Evolutionary conservation across 1,140 invertebrate species (phyloP).

Genomic region (Microplitis mediator): DNA sequence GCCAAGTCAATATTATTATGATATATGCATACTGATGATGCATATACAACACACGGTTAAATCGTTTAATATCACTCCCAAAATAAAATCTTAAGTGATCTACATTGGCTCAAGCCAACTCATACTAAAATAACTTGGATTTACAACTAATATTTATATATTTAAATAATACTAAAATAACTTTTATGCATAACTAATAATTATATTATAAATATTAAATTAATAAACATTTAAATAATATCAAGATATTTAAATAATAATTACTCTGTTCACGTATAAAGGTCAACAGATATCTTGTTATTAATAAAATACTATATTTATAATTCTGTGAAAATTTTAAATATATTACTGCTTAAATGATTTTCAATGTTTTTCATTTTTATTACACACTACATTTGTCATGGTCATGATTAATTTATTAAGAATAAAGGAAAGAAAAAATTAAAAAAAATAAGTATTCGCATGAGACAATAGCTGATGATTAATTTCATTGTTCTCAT

Average conservation of each 20-base stretch:
- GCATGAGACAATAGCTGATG: too few relatives aligned
- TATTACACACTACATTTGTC: background rate
- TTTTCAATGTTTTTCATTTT: conserved; percentile 9
- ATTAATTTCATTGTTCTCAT: too few relatives aligned
- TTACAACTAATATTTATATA: background rate
- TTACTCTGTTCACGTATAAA: conserved; percentile 18
- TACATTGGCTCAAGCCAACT: conserved; percentile 31
- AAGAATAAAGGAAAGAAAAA: background rate
- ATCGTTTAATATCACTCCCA: conserved; percentile 4
- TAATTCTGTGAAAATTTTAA: background rate
- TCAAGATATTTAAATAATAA: background rate
- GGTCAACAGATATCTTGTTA: conserved; percentile 31
- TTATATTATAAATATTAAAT: too few relatives aligned
- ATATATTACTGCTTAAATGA: background rate
- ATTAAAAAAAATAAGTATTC: background rate
- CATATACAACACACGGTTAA: background rate
- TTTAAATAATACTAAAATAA: background rate
- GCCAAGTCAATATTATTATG: background rate
- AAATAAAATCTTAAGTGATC: conserved; percentile 35
- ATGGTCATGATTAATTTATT: too few relatives aligned
- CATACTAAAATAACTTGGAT: conserved; percentile 32
- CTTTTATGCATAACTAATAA: background rate
- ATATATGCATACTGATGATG: background rate
- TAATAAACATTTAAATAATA: background rate
- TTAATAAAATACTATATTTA: conserved; percentile 2